Percentiles rank a stretch among this genome's conserved stretches.
These are phyloP conservation scores for Lycopodina hypogea DNA, from an alignment of 37 sponge, comb jelly and placozoan species.

Conservation along the genomic window DNA sequence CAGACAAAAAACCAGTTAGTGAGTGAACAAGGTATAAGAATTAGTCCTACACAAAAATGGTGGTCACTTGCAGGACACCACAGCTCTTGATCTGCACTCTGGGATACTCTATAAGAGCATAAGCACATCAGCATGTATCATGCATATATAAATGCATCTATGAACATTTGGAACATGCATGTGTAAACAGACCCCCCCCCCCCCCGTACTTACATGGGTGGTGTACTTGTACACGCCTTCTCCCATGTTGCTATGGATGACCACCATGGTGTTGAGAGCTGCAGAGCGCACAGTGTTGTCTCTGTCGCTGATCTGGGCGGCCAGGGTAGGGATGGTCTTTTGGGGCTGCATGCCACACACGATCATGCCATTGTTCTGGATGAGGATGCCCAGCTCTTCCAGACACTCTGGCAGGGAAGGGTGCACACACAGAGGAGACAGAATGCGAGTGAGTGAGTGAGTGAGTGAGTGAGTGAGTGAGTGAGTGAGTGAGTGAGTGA, in stretches of 20 bases:
- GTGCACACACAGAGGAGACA: too few species aligned
- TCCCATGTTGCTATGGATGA: slow-evolving; percentile 78
- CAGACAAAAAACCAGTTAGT: too few species aligned
- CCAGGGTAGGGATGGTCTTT: slow-evolving; percentile 77
- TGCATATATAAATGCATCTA: too few species aligned
- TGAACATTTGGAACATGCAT: too few species aligned
- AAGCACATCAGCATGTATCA: too few species aligned
- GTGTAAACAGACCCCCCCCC: too few species aligned
- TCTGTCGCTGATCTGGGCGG: slow-evolving; percentile 77
- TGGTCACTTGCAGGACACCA: too few species aligned
- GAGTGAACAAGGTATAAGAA: too few species aligned
- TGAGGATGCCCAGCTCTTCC: slow-evolving; percentile 81
- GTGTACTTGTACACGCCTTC: slow-evolving; percentile 78
- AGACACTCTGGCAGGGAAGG: slow-evolving; percentile 77
- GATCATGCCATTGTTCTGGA: slow-evolving; percentile 73
- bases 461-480: too few species aligned
- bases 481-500: slow-evolving; percentile 9
- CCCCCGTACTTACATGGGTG: slow-evolving; percentile 40
- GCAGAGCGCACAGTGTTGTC: slow-evolving; percentile 81
- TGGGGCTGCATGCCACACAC: slow-evolving; percentile 85
- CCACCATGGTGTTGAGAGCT: slow-evolving; percentile 89
- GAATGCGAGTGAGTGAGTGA: not conserved
- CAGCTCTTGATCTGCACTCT: too few species aligned
- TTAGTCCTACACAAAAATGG: too few species aligned
- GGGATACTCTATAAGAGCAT: too few species aligned